Evolutionary conservation across 2,797 vertebrate species (phyloP).

Genomic region (Labeo calbasu): DNA sequence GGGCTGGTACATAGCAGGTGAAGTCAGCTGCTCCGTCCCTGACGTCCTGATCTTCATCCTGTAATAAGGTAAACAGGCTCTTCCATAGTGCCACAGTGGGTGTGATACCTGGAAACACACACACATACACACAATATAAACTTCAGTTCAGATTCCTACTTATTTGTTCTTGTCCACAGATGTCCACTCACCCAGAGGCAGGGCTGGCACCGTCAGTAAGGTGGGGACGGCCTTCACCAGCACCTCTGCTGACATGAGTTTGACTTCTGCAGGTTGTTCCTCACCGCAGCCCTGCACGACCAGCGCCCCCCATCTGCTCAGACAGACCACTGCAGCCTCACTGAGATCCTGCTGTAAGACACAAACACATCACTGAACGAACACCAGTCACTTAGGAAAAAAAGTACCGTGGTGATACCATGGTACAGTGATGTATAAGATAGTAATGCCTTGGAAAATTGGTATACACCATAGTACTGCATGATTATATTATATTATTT

Average conservation of each 20-base stretch:
- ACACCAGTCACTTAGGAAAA: neutral
- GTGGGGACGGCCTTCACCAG: conserved; percentile 76
- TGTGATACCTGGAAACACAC: conserved; percentile 75
- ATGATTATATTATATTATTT: neutral
- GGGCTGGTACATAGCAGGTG: conserved; percentile 72
- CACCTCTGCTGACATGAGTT: conserved; percentile 83
- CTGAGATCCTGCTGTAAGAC: conserved; percentile 65
- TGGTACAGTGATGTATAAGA: neutral
- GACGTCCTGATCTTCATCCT: conserved; percentile 90
- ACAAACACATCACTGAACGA: conserved; percentile 5
- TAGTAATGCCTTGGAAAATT: neutral
- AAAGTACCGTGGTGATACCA: neutral
- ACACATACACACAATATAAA: neutral
- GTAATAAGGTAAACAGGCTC: conserved; percentile 86
- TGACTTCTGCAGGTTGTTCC: conserved; percentile 84
- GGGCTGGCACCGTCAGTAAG: conserved; percentile 76
- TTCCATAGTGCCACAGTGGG: conserved; percentile 86
- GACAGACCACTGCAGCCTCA: conserved; percentile 58
- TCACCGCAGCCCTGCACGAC: conserved; percentile 83
- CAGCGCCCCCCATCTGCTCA: conserved; percentile 83
- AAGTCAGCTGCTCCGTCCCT: conserved; percentile 85
- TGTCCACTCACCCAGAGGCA: conserved; percentile 83
- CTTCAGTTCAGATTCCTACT: neutral
- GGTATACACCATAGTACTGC: neutral
- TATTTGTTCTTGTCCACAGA: neutral